Evolutionary conservation across 2,888 invertebrate species (phyloP).

Genomic region (Agrochola lota): DNA sequence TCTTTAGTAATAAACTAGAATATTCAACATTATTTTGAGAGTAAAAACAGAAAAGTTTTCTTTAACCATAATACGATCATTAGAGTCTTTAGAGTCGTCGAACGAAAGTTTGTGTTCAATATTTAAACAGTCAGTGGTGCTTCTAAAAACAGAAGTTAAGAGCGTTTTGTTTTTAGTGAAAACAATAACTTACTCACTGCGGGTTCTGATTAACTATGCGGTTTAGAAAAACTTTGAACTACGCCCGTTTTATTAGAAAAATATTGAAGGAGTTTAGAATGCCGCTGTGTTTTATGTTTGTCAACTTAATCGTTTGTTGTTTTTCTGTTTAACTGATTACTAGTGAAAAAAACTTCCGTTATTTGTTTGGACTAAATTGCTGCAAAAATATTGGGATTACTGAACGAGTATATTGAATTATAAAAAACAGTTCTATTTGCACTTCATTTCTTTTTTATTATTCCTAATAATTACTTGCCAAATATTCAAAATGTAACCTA

Average conservation of each 20-base stretch:
- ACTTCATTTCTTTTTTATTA: background rate
- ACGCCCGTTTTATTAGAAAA: slow-evolving; percentile 62
- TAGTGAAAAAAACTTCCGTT: slow-evolving; percentile 37
- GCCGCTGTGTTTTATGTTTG: slow-evolving; percentile 54
- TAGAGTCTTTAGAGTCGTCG: slow-evolving; percentile 76
- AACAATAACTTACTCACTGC: slow-evolving; percentile 79
- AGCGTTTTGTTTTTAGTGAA: slow-evolving; percentile 84
- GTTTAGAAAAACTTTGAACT: slow-evolving; percentile 64
- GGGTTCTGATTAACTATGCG: slow-evolving; percentile 61
- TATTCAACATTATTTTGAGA: slow-evolving; percentile 30
- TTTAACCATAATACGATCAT: slow-evolving; percentile 71
- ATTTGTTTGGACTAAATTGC: slow-evolving; percentile 19
- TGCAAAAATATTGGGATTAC: slow-evolving; percentile 18
- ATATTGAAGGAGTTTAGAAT: slow-evolving; percentile 52
- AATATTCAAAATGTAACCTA: background rate
- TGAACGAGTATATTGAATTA: slow-evolving; percentile 7
- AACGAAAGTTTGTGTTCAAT: slow-evolving; percentile 79
- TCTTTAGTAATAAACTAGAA: slow-evolving; percentile 28
- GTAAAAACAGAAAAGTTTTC: slow-evolving; percentile 49
- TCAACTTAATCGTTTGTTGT: slow-evolving; percentile 41
- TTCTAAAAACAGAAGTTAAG: slow-evolving; percentile 88
- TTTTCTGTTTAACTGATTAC: slow-evolving; percentile 18
- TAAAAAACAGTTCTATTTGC: background rate
- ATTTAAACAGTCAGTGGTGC: slow-evolving; percentile 78
- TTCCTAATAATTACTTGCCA: background rate